Percentiles rank a stretch among this genome's conserved stretches.
phyloP scores from a whole-genome alignment of 2,888 invertebrate genomes.

The Parochlus steinenii region DNA sequence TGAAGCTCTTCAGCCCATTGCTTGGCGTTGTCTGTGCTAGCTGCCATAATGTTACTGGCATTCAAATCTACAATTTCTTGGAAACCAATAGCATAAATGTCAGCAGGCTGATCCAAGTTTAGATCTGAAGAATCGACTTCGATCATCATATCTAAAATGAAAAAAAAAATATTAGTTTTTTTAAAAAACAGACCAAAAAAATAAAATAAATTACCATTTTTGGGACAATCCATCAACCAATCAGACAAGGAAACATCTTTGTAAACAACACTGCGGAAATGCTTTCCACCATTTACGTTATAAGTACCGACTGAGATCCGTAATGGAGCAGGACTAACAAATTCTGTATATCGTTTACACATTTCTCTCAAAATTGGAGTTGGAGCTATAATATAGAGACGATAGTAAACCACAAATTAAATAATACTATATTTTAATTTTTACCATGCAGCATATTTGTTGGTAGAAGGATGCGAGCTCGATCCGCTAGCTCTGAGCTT shows the following conservation, averaged over 20 bases:
- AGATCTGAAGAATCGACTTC: constrained; percentile 23
- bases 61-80: constrained; percentile 98
- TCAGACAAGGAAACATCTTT: constrained; percentile 74
- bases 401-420: constrained; percentile 4
- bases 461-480: constrained; percentile 74
- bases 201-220: constrained; percentile 4
- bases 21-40: constrained; percentile 77
- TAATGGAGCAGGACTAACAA: constrained; percentile 48
- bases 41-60: constrained; percentile 95
- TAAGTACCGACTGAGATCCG: constrained; percentile 88
- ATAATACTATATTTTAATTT: background rate
- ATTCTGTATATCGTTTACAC: constrained; percentile 69
- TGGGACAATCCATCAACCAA: constrained; percentile 66
- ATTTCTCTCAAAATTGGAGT: constrained; percentile 69
- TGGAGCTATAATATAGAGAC: constrained; percentile 38
- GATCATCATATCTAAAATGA: constrained; percentile 25
- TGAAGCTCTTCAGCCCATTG: constrained; percentile 92
- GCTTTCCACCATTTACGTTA: constrained; percentile 98
- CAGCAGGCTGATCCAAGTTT: constrained; percentile 38
- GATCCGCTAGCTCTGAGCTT: constrained; percentile 80
- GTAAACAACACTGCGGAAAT: constrained; percentile 90
- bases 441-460: constrained; percentile 66
- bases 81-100: constrained; percentile 95
- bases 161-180: constrained; percentile 15
- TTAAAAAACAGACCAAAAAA: background rate